Evolutionary conservation across 2,797 vertebrate species (phyloP), one percentile per base, ranked within the genome.

Genomic region (Bryconaethiops microstoma): DNA sequence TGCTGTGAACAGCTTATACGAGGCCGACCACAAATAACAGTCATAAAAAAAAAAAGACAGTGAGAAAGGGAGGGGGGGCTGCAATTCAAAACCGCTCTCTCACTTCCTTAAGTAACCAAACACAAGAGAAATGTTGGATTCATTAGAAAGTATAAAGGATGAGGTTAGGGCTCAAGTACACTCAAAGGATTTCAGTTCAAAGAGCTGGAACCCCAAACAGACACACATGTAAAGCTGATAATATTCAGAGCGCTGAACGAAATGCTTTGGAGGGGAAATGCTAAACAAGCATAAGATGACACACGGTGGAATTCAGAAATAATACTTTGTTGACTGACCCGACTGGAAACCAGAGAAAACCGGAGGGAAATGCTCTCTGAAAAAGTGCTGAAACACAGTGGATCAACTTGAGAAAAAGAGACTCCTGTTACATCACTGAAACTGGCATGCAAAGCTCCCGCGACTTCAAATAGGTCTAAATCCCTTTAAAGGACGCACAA

Each of bases 1-100:
- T 92, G 91, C 92, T 91, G 90, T 90, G 93, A 94, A 93, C 93
- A 94, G 92, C 91, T 94, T 93, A 92, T 92, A 92, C 89, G 92
- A 88, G 69, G 79, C 91, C 90, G 85, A 88, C 90, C 92, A 74
- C 92, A 91, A 91, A 88, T 86, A 89, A 91, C 81, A 84, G 78
- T 59, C 88, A 83, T 93, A 84, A 86, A 86, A 70, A 79, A 81
- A 7, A 80, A 25, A 72, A 93, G 87, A 85, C 84, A 60, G 45
- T 59, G 62, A 16, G 1, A 85, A 67, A 64, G 72, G 60, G 50
- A 60, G 78, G 69, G 21, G 76, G 86, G 57, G 19, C 13, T 57
- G 80, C 62, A 74, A 87, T 76, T 45, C 63, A 78, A 81, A 85
- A 89, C 88, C 77, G 64, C 76, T 72, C 83, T 55, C 68, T 84